Percentiles rank a stretch among this genome's conserved stretches.
Conservation (phyloP, 2,888 invertebrate species). For the Drosophila paranaensis region DNA sequence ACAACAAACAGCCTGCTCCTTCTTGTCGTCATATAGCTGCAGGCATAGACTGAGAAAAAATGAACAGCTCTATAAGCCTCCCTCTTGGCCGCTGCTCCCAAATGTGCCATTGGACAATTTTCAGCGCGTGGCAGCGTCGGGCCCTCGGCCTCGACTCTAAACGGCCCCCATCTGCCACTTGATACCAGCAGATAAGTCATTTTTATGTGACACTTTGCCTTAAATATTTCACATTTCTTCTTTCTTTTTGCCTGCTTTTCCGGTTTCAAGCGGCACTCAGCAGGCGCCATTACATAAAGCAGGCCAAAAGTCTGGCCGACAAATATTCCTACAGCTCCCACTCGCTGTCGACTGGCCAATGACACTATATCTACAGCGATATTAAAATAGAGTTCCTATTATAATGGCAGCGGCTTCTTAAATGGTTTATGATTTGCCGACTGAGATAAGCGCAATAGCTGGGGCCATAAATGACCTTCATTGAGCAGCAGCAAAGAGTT, state of each 20-base stretch:
- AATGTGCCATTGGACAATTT: slow-evolving; percentile 73
- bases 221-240: slow-evolving; percentile 80
- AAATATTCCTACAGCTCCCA: slow-evolving; percentile 14
- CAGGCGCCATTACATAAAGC: slow-evolving; percentile 57
- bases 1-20: slow-evolving; percentile 43
- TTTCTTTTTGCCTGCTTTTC: slow-evolving; percentile 31
- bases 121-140: slow-evolving; percentile 66
- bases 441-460: slow-evolving; percentile 49
- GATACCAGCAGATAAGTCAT: slow-evolving; percentile 83
- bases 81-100: slow-evolving; percentile 25
- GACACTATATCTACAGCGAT: slow-evolving; percentile 59
- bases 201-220: slow-evolving; percentile 84
- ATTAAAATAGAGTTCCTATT: slow-evolving; percentile 42
- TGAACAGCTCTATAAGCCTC: background rate
- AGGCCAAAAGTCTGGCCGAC: slow-evolving; percentile 10
- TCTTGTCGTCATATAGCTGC: slow-evolving; percentile 46
- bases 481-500: slow-evolving; percentile 15
- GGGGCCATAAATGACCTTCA: slow-evolving; percentile 40
- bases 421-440: slow-evolving; percentile 66
- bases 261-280: slow-evolving; percentile 16
- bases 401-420: slow-evolving; percentile 68
- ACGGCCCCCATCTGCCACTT: slow-evolving; percentile 73
- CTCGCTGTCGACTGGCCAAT: slow-evolving; percentile 50
- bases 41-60: slow-evolving; percentile 30
- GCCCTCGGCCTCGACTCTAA: slow-evolving; percentile 32